Evolutionary conservation across 2,888 invertebrate species (phyloP).

Genomic region (Azorinus chamasolen): DNA sequence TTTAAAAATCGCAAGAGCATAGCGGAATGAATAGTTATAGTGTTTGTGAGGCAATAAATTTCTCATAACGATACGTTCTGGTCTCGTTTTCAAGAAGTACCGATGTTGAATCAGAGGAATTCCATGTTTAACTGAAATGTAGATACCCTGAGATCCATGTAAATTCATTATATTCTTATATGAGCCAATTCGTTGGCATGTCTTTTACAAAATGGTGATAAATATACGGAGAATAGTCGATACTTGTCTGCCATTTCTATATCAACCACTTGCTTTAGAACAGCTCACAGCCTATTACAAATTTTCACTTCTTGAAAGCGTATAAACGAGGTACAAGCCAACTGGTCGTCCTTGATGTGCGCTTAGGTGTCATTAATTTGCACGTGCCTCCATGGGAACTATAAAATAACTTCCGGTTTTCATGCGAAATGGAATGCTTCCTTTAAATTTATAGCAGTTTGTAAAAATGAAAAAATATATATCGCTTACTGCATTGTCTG

Average conservation of each 20-base stretch:
- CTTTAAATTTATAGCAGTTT: too few relatives aligned
- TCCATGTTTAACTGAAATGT: slow-evolving; percentile 45
- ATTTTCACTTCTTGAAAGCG: too few relatives aligned
- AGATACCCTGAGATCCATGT: slow-evolving; percentile 26
- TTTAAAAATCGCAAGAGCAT: slow-evolving; percentile 15
- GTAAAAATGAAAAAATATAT: slow-evolving; percentile 4
- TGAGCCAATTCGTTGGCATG: not conserved
- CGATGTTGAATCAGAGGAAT: not conserved
- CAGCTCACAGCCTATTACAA: too few relatives aligned
- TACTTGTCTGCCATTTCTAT: too few relatives aligned
- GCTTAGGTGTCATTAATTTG: too few relatives aligned
- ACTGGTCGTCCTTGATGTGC: too few relatives aligned
- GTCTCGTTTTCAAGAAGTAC: not conserved
- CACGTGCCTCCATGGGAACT: too few relatives aligned
- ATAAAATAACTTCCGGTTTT: too few relatives aligned
- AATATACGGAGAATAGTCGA: too few relatives aligned
- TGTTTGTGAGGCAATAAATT: slow-evolving; percentile 34
- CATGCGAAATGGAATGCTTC: not conserved
- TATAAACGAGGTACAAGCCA: too few relatives aligned
- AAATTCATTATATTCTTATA: slow-evolving; percentile 15
- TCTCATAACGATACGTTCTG: slow-evolving; percentile 20
- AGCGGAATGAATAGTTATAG: slow-evolving; percentile 26
- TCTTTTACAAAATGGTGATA: not conserved
- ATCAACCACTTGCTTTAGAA: too few relatives aligned
- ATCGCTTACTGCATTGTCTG: too few relatives aligned